phyloP scores from a whole-genome alignment of 2,113 vertebrate species.

The Gobius niger region DNA sequence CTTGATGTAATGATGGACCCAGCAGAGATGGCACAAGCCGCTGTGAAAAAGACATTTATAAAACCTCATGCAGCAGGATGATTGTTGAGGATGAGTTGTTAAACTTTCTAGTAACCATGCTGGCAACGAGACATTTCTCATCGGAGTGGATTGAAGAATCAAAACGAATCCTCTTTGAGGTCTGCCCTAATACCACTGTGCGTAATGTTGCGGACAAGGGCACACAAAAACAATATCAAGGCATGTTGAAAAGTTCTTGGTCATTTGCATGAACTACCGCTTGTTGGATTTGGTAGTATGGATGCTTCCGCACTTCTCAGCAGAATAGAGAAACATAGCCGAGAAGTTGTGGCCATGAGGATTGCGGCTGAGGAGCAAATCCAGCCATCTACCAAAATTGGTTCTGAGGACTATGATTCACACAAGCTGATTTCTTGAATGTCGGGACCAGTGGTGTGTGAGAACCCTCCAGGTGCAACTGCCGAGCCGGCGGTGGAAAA shows the following conservation, averaged over 20 bases:
- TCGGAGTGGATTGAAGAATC: too few species aligned
- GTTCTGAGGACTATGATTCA: too few species aligned
- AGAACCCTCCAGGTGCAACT: too few species aligned
- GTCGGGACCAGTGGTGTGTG: too few species aligned
- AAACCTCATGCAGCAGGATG: not conserved
- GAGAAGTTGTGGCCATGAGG: not conserved
- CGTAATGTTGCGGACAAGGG: not conserved
- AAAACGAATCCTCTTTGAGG: not conserved
- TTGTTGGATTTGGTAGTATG: not conserved
- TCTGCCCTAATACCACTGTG: not conserved
- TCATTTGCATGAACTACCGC: not conserved
- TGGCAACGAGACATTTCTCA: too few species aligned
- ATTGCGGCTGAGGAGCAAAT: not conserved
- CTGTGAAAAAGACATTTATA: not conserved
- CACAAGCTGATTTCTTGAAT: too few species aligned
- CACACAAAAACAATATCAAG: not conserved
- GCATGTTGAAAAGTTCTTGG: not conserved
- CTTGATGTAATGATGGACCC: too few species aligned
- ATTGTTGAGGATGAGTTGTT: not conserved
- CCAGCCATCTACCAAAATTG: too few species aligned
- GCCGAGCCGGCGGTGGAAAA: too few species aligned
- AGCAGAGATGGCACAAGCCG: too few species aligned
- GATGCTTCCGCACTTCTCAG: not conserved
- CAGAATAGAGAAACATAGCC: not conserved
- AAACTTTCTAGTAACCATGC: too few species aligned